These are phyloP conservation scores for Bombycilla garrulus DNA, from an alignment of 2,113 vertebrate species.

Conservation along the genomic window DNA sequence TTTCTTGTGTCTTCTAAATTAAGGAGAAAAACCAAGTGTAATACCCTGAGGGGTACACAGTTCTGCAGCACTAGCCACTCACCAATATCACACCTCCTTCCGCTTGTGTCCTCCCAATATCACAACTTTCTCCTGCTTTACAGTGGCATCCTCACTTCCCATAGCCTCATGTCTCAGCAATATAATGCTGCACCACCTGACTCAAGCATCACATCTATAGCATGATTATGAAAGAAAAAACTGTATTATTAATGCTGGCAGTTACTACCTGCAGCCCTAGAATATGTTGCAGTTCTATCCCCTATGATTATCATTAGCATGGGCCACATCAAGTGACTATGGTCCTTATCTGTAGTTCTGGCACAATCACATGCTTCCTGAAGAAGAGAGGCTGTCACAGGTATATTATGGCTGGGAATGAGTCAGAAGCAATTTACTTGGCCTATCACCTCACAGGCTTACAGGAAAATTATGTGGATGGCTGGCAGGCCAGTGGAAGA, in stretches of 20 bases:
- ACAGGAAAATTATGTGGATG: neutral
- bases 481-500: neutral
- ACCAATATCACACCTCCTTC: neutral
- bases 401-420: neutral
- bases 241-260: neutral
- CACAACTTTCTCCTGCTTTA: neutral
- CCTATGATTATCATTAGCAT: neutral
- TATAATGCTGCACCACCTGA: neutral
- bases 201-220: neutral
- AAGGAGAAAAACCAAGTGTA: neutral
- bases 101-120: neutral
- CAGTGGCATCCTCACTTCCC: neutral
- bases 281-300: neutral
- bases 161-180: rapidly evolving
- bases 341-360: neutral
- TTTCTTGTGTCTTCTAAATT: neutral
- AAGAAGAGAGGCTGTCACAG: neutral
- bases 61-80: neutral
- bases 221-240: neutral
- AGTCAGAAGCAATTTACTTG: neutral
- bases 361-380: neutral
- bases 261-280: neutral
- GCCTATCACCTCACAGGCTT: neutral
- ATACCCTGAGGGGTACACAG: neutral
- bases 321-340: neutral